Evolutionary conservation across 2,888 invertebrate species (phyloP), one percentile per base, ranked within the genome.

Genomic region (Blastobasis adustella): DNA sequence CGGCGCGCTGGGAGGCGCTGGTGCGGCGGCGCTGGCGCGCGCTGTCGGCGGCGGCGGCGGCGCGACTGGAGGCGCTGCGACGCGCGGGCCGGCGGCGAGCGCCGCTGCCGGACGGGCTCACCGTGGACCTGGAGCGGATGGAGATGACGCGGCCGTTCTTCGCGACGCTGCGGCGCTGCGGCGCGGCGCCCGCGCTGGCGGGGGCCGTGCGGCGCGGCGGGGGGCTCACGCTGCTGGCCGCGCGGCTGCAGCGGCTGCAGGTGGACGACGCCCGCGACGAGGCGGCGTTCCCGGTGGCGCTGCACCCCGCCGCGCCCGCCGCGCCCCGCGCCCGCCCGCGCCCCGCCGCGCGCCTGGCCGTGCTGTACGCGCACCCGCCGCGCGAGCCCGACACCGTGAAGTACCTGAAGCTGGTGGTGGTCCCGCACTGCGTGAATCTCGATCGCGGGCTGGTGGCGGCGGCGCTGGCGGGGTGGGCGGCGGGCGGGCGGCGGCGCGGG

Each of bases 71-170:
- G 23, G 23, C 23, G 23, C 23, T 23, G 23, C 23, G 23, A 3
- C 23, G 23, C 23, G 23, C 23, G 23, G 23, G 23, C 23, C 23
- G 23, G 23, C 23, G 23, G 3, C 23, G 23, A 1, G 23, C 23
- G 23, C 23, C 23, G 23, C 23, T 23, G 23, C 23, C 23, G 23
- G 23, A 23, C 23, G 23, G 23, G 23, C 23, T 23, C 2, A 23
- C 23, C 88, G 93, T 95, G 51, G 95, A 96, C 71, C 90, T 96
- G 60, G 92, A 92, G 49, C 94, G 93, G 73, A 95, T 96, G 95
- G 93, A 93, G 63, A 95, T 96, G 94, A 92, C 94, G 0, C 95
- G 95, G 72, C 96, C 96, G 0, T 95, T 95, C 78, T 95, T 93
- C 67, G 95, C 95, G 0, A 94, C 94, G 66, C 73, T 96, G 37